Evolutionary conservation across 53 echinoderm and acorn worm species (phyloP), one percentile per base, ranked within the genome.

Genomic region (Astropecten irregularis): DNA sequence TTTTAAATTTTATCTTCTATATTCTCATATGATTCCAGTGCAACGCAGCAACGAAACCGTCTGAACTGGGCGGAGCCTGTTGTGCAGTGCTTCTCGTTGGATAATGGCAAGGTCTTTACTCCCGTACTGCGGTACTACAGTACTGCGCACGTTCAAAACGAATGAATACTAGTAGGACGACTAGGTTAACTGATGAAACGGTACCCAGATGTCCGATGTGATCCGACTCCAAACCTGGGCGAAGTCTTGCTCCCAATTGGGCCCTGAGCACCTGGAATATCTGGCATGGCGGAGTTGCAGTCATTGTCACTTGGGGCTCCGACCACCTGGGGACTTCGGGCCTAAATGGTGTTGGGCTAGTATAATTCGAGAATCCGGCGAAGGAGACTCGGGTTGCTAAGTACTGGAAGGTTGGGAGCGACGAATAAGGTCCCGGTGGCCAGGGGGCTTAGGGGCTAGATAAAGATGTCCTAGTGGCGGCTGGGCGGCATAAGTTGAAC

Each of bases 181-280:
- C 83, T 2, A 15, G n/a, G 19, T 26, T 0, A 10, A 83, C 35
- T 50, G 54, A 27, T 16, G 26, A 4, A 10, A 46, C n/a, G n/a
- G 50, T 25, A 83, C 83, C 83, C 68, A 83, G 11, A n/a, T 18
- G 34, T 83, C 83, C 37, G 47, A 18, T 9, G 36, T 19, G 3
- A 79, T 15, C 6, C 2, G 20, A 15, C 19, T 30, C 81, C 66
- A 30, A 14, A 27, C 51, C 32, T 6, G 16, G 9, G 66, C 62
- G 36, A 70, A 84, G 22, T 56, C 72, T 36, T 10, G 2, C 84
- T 71, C 19, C 84, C 84, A 20, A 84, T 71, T 21, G 67, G 67
- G 2, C 67, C 42, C 5, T 1, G 18, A 4, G 40, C 40, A 1
- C 1, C 40, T 1, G 67, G 35, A 14, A 63, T 63, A 4, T n/a